Conservation (phyloP, 2,113 vertebrate species). For the Sinosuthora webbiana region DNA sequence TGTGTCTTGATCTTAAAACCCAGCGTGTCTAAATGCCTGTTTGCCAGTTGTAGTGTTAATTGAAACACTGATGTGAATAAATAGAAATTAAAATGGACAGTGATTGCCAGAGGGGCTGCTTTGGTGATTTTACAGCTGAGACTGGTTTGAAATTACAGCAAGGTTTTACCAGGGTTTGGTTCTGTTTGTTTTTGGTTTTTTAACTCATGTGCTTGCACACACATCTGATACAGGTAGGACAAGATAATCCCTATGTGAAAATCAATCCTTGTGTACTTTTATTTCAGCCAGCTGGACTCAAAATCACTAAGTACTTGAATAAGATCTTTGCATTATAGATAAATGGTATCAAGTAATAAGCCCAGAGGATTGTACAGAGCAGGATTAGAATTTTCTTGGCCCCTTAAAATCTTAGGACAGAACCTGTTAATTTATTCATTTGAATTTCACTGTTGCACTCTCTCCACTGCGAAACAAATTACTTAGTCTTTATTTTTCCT, state of each 20-base stretch:
- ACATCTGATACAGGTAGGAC: background rate
- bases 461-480: background rate
- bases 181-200: background rate
- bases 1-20: background rate
- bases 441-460: background rate
- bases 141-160: background rate
- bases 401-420: background rate
- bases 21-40: rapidly evolving
- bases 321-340: background rate
- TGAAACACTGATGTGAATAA: background rate
- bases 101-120: background rate
- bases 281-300: background rate
- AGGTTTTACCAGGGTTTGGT: background rate
- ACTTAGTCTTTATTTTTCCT: background rate
- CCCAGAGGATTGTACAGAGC: background rate
- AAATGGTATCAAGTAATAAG: background rate
- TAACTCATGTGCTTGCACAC: background rate
- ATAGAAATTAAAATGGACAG: background rate
- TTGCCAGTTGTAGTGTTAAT: background rate
- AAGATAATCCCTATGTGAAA: background rate
- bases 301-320: background rate
- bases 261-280: background rate
- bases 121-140: background rate
- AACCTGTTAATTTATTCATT: background rate
- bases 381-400: background rate